phyloP scores from a whole-genome alignment of 2,888 invertebrate genomes.

The Allacma fusca region DNA sequence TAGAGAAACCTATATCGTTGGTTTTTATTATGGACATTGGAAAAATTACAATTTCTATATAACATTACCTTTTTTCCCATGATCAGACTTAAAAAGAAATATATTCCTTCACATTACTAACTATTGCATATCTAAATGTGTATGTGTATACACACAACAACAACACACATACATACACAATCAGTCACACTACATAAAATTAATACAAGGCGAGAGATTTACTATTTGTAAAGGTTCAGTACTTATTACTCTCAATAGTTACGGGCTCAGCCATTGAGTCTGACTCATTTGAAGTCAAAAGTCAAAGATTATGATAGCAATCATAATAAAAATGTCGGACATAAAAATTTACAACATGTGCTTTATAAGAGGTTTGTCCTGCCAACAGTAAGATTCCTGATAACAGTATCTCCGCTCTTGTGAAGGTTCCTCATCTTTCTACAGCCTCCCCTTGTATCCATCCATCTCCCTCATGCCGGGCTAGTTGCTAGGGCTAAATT shows the following conservation, averaged over 20 bases:
- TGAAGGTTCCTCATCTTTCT: not conserved
- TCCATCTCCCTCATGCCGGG: not conserved
- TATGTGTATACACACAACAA: not conserved
- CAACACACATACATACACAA: not conserved
- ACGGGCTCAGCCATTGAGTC: no score
- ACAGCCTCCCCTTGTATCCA: not conserved
- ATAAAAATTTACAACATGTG: constrained; percentile 3
- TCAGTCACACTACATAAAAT: constrained; percentile 7
- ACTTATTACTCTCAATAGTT: not conserved
- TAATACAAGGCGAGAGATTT: constrained; percentile 7
- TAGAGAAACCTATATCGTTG: no score
- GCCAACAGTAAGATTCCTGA: not conserved
- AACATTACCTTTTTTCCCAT: no score
- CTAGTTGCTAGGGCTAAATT: not conserved
- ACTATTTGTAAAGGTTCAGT: not conserved
- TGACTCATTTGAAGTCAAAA: constrained; percentile 9
- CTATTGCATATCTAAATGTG: not conserved
- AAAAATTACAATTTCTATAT: no score
- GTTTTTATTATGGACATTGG: no score
- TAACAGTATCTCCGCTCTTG: not conserved
- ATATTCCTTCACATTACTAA: not conserved
- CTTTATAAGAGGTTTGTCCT: not conserved
- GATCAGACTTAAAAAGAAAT: not conserved
- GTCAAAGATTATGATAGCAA: constrained; percentile 12
- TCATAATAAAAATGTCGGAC: constrained; percentile 8